Evolutionary conservation across 1,140 invertebrate genomes (phyloP).

Genomic region (Pomacea maculata): DNA sequence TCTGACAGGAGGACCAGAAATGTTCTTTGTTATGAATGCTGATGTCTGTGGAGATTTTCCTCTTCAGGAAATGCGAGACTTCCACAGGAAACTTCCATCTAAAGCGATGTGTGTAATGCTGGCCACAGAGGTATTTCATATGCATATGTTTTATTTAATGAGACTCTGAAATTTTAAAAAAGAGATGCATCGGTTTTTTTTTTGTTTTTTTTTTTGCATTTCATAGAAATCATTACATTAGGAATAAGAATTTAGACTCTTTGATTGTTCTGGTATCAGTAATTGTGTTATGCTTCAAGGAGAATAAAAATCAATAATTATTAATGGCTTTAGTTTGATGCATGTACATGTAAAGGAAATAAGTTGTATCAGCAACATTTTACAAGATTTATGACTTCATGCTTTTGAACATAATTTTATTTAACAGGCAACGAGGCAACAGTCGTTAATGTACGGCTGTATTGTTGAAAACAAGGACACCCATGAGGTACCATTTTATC

Average conservation of each 20-base stretch:
- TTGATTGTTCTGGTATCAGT: background rate
- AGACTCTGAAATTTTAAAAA: background rate
- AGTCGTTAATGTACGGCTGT: constrained; percentile 94
- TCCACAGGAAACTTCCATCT: constrained; percentile 71
- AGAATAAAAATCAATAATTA: too few relatives aligned
- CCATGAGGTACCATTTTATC: constrained; percentile 70
- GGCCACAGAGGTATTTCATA: constrained; percentile 65
- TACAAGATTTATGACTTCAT: too few relatives aligned
- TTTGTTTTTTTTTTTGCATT: background rate
- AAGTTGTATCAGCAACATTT: background rate
- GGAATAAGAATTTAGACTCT: background rate
- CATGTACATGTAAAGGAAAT: background rate
- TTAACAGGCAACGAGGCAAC: constrained; percentile 86
- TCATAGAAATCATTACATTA: background rate
- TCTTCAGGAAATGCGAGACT: constrained; percentile 83
- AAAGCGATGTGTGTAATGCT: constrained; percentile 66
- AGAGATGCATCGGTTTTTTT: background rate
- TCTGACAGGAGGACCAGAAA: constrained; percentile 84
- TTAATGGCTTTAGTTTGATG: too few relatives aligned
- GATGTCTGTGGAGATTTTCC: constrained; percentile 98
- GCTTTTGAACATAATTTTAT: constrained; percentile 45
- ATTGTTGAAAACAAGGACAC: constrained; percentile 85
- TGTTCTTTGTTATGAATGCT: constrained; percentile 96
- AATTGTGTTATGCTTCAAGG: too few relatives aligned
- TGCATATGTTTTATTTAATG: background rate